Evolutionary conservation across 2,113 vertebrate species (phyloP).

Genomic region (Sakesphorus luctuosus): DNA sequence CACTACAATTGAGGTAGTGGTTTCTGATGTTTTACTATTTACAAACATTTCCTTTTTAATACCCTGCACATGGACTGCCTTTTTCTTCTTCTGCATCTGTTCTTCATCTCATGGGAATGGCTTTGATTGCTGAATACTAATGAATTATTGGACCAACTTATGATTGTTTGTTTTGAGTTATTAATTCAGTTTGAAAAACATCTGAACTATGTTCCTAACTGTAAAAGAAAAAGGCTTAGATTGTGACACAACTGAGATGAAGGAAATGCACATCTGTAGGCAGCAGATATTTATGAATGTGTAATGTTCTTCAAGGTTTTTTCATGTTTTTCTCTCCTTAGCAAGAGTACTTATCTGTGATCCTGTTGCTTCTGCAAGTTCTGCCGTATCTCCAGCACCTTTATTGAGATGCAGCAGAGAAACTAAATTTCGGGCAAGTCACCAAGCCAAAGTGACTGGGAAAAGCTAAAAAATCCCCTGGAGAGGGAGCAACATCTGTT

Average conservation of each 20-base stretch:
- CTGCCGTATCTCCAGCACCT: conserved; percentile 20
- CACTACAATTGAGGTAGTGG: background rate
- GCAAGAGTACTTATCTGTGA: background rate
- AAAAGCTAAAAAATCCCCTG: conserved; percentile 61
- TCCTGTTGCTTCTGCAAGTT: background rate
- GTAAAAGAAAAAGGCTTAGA: background rate
- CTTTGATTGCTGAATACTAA: conserved; percentile 4
- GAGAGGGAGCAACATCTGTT: conserved; percentile 75
- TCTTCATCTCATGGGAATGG: background rate
- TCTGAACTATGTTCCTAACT: background rate
- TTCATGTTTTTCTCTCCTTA: background rate
- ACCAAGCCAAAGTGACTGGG: conserved; percentile 64
- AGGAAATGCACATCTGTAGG: background rate
- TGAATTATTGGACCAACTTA: background rate
- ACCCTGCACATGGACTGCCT: background rate
- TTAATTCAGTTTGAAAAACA: conserved; percentile 17
- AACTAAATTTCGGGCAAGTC: conserved; percentile 65
- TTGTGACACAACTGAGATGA: background rate
- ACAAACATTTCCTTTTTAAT: background rate
- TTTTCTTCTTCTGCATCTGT: background rate
- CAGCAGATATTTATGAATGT: background rate
- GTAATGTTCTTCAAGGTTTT: background rate
- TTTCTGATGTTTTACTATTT: conserved; percentile 10
- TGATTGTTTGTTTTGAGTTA: background rate
- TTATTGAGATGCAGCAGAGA: conserved; percentile 21